These are phyloP conservation scores for Hydrolagus colliei DNA, from an alignment of 2,797 vertebrate genomes.

Conservation along the genomic window DNA sequence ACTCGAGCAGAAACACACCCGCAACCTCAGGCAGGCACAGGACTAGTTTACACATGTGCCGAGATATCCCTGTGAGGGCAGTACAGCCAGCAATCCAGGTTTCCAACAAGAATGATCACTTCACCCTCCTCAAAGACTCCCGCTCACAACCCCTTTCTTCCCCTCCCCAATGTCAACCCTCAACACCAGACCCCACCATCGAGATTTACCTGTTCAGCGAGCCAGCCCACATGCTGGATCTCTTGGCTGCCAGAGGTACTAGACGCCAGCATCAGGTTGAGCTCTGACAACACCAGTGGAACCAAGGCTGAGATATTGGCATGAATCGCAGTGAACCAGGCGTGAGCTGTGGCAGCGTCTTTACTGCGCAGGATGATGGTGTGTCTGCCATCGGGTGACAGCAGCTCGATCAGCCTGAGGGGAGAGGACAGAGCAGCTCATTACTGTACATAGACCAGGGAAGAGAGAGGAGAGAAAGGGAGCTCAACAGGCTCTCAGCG, in stretches of 20 bases:
- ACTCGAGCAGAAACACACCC: no score
- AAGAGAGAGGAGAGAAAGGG: neutral
- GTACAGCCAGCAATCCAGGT: no score
- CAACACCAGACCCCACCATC: no score
- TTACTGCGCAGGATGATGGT: conserved; percentile 86
- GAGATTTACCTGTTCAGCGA: conserved; percentile 79
- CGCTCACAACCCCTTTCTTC: no score
- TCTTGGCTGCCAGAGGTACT: conserved; percentile 61
- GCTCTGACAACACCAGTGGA: conserved; percentile 80
- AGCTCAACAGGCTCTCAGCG: neutral
- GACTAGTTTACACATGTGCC: no score
- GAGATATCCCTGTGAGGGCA: no score
- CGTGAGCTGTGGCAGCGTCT: conserved; percentile 73
- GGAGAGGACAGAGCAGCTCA: conserved; percentile 16
- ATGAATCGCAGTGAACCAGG: conserved; percentile 89
- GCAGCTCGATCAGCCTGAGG: conserved; percentile 82
- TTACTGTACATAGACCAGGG: neutral
- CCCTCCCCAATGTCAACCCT: no score
- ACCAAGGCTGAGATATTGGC: conserved; percentile 86
- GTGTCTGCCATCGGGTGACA: conserved; percentile 87
- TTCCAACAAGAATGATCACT: no score
- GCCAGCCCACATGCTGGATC: conserved; percentile 86
- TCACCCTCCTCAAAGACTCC: no score
- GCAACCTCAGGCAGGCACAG: no score
- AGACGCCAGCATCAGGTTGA: conserved; percentile 75